Base-by-base conservation (phyloP, 2,113 vertebrate species). In the Bos indicus region DNA sequence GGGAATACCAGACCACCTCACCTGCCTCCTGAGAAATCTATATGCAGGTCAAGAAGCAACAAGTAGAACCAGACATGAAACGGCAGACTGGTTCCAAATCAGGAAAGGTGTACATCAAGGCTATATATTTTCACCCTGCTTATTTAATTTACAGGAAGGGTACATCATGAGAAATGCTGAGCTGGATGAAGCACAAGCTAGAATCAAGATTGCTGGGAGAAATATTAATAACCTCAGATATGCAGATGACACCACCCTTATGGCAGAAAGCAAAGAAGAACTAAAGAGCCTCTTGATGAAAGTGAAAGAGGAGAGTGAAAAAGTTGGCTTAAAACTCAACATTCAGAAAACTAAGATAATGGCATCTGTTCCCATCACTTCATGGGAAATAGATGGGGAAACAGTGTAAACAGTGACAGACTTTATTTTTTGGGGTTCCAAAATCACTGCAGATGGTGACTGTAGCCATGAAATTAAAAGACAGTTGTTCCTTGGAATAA, bases 351-450 rank as follows among this genome's bases (percentile, higher is more conserved):
- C 4, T 0, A 71, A 71, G 64, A 36, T 21, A 9, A 36, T 21
- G 9, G n/a, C 64, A 71, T 71, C 64, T 21, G n/a, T 9, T 67
- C 33, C 33, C 1, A 71, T 36, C 64, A 71, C n/a, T 71, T 36
- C n/a, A 36, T 11, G 64, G n/a, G 4, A 71, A 71, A 12, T 36
- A 71, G 64, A 71, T 3, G 17, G 64, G 1, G 64, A 71, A 36
- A 71, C 17, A 36, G 16, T 67, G 16, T 33, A 67, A 67, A 67
- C n/a, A 71, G 64, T 36, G 17, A 19, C 9, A 71, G 9, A 10
- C 8, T 71, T 36, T 36, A 21, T 71, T 11, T n/a, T 59, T 0
- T 0, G 2, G 33, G 15, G 0, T n/a, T 21, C 64, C 17, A 71
- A 36, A 71, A 36, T 11, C 64, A 71, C 64, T 71, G n/a, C 17